phyloP scores from a whole-genome alignment of 1,140 invertebrate genomes.

The Choristoneura fumiferana region DNA sequence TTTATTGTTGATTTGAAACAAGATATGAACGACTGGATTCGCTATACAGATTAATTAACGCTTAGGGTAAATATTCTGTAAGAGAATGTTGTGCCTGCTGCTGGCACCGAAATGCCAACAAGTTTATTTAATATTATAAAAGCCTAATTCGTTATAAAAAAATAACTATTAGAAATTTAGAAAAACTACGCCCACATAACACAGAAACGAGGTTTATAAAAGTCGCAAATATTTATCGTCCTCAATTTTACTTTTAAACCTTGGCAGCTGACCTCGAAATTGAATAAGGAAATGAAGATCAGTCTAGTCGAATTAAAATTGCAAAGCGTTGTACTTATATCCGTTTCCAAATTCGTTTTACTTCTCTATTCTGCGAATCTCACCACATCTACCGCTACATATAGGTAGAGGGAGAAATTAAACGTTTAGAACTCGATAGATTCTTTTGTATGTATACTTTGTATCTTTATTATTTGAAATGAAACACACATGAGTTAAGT shows the following conservation, averaged over 20 bases:
- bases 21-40: too few species aligned
- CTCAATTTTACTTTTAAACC: conserved; percentile 39
- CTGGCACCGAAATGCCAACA: too few species aligned
- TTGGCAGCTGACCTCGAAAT: conserved; percentile 41
- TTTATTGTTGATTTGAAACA: too few species aligned
- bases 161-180: background rate
- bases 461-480: too few species aligned
- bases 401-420: background rate
- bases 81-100: too few species aligned
- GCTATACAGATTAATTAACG: too few species aligned
- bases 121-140: too few species aligned
- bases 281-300: conserved; percentile 52
- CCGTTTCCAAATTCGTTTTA: conserved; percentile 35
- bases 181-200: background rate
- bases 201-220: conserved; percentile 1
- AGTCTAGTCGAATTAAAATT: conserved; percentile 45
- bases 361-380: conserved; percentile 3
- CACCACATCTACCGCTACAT: background rate
- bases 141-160: too few species aligned
- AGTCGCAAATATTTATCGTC: conserved; percentile 24
- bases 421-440: too few species aligned
- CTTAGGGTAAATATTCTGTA: too few species aligned
- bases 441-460: too few species aligned
- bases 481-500: too few species aligned
- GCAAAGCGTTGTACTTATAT: conserved; percentile 34